These are phyloP conservation scores for Oxycera nigricornis DNA, from an alignment of 2,888 invertebrate genomes.

Conservation along the genomic window DNA sequence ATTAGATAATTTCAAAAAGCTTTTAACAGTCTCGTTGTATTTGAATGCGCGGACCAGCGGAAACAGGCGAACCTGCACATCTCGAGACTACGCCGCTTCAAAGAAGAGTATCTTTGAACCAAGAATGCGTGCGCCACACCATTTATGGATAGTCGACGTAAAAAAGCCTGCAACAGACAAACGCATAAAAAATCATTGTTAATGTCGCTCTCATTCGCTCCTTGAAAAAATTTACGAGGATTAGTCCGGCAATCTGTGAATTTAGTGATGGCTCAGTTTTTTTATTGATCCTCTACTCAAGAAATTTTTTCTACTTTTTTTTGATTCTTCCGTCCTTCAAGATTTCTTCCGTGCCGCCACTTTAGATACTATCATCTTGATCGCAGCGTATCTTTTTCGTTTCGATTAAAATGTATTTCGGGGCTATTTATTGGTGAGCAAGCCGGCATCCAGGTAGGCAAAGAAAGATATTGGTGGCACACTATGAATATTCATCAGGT, in stretches of 20 bases:
- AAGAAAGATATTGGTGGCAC: neutral
- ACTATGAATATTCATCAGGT: conserved; percentile 28
- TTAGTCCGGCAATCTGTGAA: conserved; percentile 12
- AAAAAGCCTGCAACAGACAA: too few species aligned
- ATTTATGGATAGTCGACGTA: neutral
- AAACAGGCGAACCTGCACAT: neutral
- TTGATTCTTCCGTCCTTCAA: neutral
- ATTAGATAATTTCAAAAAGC: conserved; percentile 45
- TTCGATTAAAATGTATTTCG: conserved; percentile 16
- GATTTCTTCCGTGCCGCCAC: neutral
- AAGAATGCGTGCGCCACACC: neutral
- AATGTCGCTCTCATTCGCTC: conserved; percentile 2
- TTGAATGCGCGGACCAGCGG: conserved; percentile 33
- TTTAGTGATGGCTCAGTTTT: neutral
- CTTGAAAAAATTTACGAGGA: neutral
- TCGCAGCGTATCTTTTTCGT: neutral
- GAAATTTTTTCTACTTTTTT: neutral
- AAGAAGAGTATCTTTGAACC: neutral
- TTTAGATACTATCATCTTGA: neutral
- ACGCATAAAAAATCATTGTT: conserved; percentile 3
- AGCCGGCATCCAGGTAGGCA: neutral
- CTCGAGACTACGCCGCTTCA: neutral
- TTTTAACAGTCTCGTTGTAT: conserved; percentile 42
- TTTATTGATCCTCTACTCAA: neutral
- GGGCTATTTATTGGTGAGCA: too few species aligned